A percentile compares a stretch with the other conserved stretches of the same genome.
Conservation (phyloP, 2,888 invertebrate genomes). For the Apotomis betuletana region DNA sequence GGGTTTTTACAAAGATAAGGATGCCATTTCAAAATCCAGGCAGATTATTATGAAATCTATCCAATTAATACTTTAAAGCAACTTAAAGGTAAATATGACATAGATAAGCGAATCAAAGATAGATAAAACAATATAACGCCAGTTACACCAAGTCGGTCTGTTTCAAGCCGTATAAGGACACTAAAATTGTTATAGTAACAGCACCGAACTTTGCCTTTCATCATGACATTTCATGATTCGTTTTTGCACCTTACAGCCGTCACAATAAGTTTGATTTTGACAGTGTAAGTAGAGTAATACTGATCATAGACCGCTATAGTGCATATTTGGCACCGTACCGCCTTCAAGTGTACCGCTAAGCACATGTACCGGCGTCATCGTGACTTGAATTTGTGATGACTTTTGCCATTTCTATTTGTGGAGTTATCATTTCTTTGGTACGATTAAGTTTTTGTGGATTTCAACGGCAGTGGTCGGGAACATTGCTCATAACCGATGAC, state of each 20-base stretch:
- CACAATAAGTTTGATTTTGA: background rate
- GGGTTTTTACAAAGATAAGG: too few species aligned
- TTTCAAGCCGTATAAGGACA: constrained; percentile 75
- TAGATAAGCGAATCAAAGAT: constrained; percentile 59
- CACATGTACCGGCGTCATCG: constrained; percentile 71
- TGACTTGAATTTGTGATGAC: constrained; percentile 52
- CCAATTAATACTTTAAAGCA: constrained; percentile 35
- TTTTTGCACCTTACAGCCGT: background rate
- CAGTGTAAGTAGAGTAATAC: background rate
- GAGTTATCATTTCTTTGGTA: constrained; percentile 10
- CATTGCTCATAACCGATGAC: too few species aligned
- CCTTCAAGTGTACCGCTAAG: constrained; percentile 77
- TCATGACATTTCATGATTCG: background rate
- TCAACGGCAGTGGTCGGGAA: background rate
- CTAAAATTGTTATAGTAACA: constrained; percentile 68
- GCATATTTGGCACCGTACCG: constrained; percentile 78
- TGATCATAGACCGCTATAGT: constrained; percentile 28
- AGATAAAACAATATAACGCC: constrained; percentile 52
- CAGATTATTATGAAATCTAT: constrained; percentile 5
- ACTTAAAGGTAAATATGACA: constrained; percentile 49
- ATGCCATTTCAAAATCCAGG: background rate
- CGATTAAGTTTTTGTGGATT: background rate
- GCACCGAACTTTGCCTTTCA: constrained; percentile 5
- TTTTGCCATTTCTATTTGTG: constrained; percentile 39
- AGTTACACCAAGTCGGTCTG: constrained; percentile 55